phyloP scores from a whole-genome alignment of 2,113 vertebrate genomes.

The Panurus biarmicus region DNA sequence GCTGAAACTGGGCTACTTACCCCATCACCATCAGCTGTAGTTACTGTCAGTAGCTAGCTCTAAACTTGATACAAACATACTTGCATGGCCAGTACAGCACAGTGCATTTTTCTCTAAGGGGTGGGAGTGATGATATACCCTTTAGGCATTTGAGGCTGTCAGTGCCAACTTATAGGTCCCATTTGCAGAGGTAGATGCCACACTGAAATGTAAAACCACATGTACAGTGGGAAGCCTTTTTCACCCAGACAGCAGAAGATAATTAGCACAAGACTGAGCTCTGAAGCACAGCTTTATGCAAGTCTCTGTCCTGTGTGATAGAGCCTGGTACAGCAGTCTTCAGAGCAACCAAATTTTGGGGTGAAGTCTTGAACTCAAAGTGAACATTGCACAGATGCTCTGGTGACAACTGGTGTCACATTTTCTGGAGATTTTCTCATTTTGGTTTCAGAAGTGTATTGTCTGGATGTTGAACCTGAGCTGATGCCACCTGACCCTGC shows the following conservation, averaged over 20 bases:
- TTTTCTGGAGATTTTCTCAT: neutral
- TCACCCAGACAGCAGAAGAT: neutral
- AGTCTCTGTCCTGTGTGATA: neutral
- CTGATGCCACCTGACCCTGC: neutral
- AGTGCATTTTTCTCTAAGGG: neutral
- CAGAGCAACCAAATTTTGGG: neutral
- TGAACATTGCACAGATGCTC: accelerated
- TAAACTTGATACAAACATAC: neutral
- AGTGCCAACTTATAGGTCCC: neutral
- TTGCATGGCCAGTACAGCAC: neutral
- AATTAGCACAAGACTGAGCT: neutral
- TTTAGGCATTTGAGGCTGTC: neutral
- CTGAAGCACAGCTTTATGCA: neutral
- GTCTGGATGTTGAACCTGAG: neutral
- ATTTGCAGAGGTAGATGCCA: neutral
- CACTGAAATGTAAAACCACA: neutral
- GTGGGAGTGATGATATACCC: accelerated
- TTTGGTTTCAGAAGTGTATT: neutral
- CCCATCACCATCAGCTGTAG: neutral
- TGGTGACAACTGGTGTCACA: neutral
- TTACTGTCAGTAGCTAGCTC: neutral
- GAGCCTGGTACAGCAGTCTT: neutral
- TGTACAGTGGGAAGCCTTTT: neutral
- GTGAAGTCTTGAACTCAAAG: neutral
- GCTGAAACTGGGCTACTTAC: neutral